phyloP scores from a whole-genome alignment of 2,888 invertebrate species.

The Drosophila mimica region DNA sequence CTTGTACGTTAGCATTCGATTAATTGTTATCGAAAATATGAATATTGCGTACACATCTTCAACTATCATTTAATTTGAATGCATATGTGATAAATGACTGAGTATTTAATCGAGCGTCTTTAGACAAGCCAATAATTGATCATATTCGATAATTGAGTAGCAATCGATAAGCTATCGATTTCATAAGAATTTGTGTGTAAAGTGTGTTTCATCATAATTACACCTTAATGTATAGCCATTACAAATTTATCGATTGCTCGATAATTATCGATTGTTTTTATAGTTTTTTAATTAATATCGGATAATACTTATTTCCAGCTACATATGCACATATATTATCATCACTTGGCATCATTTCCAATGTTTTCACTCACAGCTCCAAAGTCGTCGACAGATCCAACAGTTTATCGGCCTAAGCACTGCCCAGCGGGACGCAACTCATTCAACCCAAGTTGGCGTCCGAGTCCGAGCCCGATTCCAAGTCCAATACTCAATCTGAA shows the following conservation, averaged over 20 bases:
- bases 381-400: slow-evolving; percentile 23
- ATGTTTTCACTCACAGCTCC: slow-evolving; percentile 4
- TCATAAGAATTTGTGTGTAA: background rate
- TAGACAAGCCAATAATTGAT: too few relatives aligned
- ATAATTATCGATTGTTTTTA: background rate
- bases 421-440: slow-evolving; percentile 48
- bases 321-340: background rate
- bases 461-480: background rate
- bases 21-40: background rate
- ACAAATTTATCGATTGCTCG: background rate
- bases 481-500: slow-evolving; percentile 20
- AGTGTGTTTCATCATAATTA: background rate
- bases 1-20: background rate
- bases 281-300: too few relatives aligned
- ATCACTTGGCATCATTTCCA: background rate
- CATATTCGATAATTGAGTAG: background rate
- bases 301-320: background rate
- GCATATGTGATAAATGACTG: background rate
- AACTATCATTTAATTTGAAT: background rate
- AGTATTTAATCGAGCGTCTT: background rate
- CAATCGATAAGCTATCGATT: background rate
- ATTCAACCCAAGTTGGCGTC: slow-evolving; percentile 4
- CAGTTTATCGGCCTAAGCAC: slow-evolving; percentile 52
- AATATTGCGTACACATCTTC: background rate
- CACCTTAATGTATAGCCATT: background rate